Base-by-base conservation (phyloP, 2,797 vertebrate genomes). In the Typhlichthys subterraneus region DNA sequence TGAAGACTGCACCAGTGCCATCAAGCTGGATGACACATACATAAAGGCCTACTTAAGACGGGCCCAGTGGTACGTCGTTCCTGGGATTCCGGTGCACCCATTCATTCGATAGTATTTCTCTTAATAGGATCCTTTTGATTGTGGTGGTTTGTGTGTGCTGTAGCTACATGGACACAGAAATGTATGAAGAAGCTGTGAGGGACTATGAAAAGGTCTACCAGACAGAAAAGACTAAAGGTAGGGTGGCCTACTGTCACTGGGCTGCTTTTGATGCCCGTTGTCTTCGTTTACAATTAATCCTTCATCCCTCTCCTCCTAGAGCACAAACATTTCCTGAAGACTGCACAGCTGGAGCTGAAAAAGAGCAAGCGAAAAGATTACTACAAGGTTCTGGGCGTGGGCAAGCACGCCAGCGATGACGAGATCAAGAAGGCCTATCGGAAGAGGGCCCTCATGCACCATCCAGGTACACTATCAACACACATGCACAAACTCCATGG, bases 331-430 rank as follows among this genome's bases (percentile, higher is more conserved):
- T 90, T 97, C 17, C 91, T 98, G 57, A 97, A 98, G 86, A 94
- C 88, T 0, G 96, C 97, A 59, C 96, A 98, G 85, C 82, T 98
- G 87, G 95, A 97, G 70, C 87, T 98, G 76, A 98, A 97, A 79
- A 98, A 95, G 86, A 98, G 96, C 87, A 97, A 98, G 79, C 89
- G 96, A 88, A 98, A 98, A 97, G 96, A 98, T 89, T 98, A 98
- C 85, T 98, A 98, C 80, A 98, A 97, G 86, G 96, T 98, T 69
- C 90, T 98, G 0, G 97, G 97, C 0, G 90, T 98, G 1, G 93
- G 95, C 76, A 98, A 97, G 84, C 96, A 93, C 0, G 96, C 97
- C 49, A 96, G 96, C 0, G 97, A 98, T 60, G 97, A 98, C 0
- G 97, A 98, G 82, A 98, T 98, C 83, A 98, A 98, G 85, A 98